phyloP scores from a whole-genome alignment of 2,113 vertebrate species.

The Brachionichthys hirsutus region DNA sequence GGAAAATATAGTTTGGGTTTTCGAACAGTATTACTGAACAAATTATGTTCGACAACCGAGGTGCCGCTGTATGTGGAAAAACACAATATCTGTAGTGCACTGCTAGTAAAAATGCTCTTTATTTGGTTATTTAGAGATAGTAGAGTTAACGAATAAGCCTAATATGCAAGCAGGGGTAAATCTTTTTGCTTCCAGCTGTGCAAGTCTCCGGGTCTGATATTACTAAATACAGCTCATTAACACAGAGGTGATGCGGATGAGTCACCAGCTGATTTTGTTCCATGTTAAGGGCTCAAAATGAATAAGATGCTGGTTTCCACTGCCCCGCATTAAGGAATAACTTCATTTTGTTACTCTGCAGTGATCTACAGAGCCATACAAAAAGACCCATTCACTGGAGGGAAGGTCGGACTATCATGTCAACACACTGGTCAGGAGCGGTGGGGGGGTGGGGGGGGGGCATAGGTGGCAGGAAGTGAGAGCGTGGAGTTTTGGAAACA shows the following conservation, averaged over 20 bases:
- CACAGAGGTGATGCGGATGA: neutral
- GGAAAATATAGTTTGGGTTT: too few relatives aligned
- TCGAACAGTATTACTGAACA: too few relatives aligned
- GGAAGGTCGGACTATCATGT: constrained; percentile 56
- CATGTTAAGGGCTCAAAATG: too few relatives aligned
- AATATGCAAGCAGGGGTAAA: too few relatives aligned
- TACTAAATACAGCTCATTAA: neutral
- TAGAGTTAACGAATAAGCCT: too few relatives aligned
- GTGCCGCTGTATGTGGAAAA: too few relatives aligned
- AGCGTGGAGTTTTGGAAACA: constrained; percentile 51
- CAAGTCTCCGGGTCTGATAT: too few relatives aligned
- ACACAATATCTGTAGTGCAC: too few relatives aligned
- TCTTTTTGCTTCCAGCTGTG: too few relatives aligned
- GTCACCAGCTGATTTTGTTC: neutral
- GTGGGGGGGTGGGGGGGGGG: neutral
- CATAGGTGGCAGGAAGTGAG: constrained; percentile 64
- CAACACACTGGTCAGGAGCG: constrained; percentile 46
- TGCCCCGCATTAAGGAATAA: constrained; percentile 1
- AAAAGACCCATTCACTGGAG: constrained; percentile 65
- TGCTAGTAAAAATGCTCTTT: too few relatives aligned
- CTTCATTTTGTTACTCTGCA: constrained; percentile 28
- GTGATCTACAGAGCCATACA: constrained; percentile 49
- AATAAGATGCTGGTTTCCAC: neutral
- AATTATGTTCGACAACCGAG: too few relatives aligned
- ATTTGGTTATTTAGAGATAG: too few relatives aligned